phyloP scores from a whole-genome alignment of 1,140 invertebrate genomes.

The Zelostemma sp. region DNA sequence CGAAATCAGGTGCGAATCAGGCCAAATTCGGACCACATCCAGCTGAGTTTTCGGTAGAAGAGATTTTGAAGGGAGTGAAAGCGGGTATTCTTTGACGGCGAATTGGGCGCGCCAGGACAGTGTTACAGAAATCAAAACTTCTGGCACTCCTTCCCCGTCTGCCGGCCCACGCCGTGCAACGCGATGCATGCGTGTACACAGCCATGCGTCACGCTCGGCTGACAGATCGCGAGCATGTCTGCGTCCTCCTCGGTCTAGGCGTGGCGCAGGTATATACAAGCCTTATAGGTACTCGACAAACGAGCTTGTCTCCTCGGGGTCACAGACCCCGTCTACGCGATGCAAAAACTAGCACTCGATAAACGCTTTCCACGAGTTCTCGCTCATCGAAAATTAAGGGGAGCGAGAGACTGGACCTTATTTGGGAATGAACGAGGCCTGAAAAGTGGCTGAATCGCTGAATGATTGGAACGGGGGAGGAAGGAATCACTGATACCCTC shows the following conservation, averaged over 20 bases:
- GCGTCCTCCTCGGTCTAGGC: conserved; percentile 46
- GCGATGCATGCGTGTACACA: conserved; percentile 46
- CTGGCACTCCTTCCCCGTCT: conserved; percentile 63
- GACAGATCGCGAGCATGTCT: conserved; percentile 62
- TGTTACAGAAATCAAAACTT: background rate
- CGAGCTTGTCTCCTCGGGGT: conserved; percentile 48
- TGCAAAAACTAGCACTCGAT: conserved; percentile 10
- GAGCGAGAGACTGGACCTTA: too few relatives aligned
- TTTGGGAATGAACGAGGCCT: too few relatives aligned
- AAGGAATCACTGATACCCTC: conserved; percentile 39
- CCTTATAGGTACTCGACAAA: conserved; percentile 51
- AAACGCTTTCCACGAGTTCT: background rate
- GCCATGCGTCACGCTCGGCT: conserved; percentile 64
- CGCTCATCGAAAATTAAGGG: too few relatives aligned
- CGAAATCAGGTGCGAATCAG: too few relatives aligned
- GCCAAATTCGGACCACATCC: too few relatives aligned
- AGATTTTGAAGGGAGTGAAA: too few relatives aligned
- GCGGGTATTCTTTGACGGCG: too few relatives aligned
- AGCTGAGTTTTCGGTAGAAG: too few relatives aligned
- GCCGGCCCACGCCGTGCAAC: conserved; percentile 58
- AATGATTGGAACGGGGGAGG: background rate
- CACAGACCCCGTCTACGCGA: conserved; percentile 34
- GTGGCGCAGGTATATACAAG: conserved; percentile 52
- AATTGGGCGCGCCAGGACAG: background rate
- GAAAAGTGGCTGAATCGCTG: too few relatives aligned